phyloP scores from a whole-genome alignment of 2,797 vertebrate species.

The Sebastes reedi region DNA sequence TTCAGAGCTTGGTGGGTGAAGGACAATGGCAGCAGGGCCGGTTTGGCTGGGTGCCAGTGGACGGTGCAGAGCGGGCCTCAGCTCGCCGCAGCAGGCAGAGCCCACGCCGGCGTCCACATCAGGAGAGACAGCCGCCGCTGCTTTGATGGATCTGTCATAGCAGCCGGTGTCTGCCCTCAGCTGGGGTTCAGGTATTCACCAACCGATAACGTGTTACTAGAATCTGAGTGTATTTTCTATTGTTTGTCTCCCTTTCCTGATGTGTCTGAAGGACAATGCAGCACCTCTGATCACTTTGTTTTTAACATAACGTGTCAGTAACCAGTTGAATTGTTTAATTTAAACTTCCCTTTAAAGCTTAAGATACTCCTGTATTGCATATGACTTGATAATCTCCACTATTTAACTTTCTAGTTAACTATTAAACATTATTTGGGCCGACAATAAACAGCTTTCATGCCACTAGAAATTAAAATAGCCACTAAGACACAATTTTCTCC shows the following conservation, averaged over 20 bases:
- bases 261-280: slow-evolving; percentile 38
- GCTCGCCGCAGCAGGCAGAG: slow-evolving; percentile 72
- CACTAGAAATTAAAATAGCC: slow-evolving; percentile 41
- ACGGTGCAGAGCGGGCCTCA: slow-evolving; percentile 61
- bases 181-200: slow-evolving; percentile 76
- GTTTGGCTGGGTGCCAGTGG: slow-evolving; percentile 80
- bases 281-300: slow-evolving; percentile 1
- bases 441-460: slow-evolving; percentile 59
- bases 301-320: slow-evolving; percentile 1
- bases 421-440: slow-evolving; percentile 57
- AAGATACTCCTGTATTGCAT: neutral
- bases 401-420: slow-evolving; percentile 54
- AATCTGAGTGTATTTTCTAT: slow-evolving; percentile 16
- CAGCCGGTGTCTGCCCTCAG: slow-evolving; percentile 76
- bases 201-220: slow-evolving; percentile 51
- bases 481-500: slow-evolving; percentile 63
- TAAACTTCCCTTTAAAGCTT: neutral
- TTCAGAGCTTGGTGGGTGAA: slow-evolving; percentile 77
- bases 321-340: neutral
- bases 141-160: slow-evolving; percentile 85
- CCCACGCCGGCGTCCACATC: slow-evolving; percentile 76
- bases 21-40: slow-evolving; percentile 77
- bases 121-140: slow-evolving; percentile 80
- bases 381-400: slow-evolving; percentile 23
- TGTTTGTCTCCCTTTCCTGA: slow-evolving; percentile 5